Conservation (phyloP, 2,888 invertebrate genomes). For the Unio delphinus region DNA sequence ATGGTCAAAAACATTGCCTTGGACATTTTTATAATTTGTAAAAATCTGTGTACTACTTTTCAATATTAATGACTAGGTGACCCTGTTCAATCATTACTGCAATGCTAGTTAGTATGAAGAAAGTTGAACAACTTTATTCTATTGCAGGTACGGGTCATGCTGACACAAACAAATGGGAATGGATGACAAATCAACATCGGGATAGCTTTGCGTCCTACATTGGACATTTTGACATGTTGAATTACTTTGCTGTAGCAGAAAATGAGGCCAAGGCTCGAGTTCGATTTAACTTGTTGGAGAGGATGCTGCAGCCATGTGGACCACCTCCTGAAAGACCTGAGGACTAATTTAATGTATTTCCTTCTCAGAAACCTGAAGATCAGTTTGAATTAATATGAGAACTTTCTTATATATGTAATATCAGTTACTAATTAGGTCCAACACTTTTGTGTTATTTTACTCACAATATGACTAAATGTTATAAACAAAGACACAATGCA, state of each 20-base stretch:
- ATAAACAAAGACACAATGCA: too few species aligned
- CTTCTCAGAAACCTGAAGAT: conserved; percentile 8
- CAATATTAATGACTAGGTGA: too few species aligned
- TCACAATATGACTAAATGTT: too few species aligned
- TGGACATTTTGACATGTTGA: conserved; percentile 95
- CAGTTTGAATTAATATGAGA: too few species aligned
- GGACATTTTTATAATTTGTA: too few species aligned
- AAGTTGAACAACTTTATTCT: too few species aligned
- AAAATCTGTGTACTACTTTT: too few species aligned
- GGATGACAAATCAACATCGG: conserved; percentile 97
- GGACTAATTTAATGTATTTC: conserved; percentile 73
- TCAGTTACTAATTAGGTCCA: too few species aligned
- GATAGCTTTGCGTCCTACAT: conserved; percentile 96
- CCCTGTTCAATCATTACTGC: too few species aligned
- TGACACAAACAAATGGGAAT: conserved; percentile 96
- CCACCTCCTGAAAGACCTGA: conserved; percentile 98
- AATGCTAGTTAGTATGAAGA: too few species aligned
- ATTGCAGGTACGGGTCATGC: conserved; percentile 90
- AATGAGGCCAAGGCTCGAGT: conserved; percentile 97
- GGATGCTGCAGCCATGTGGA: conserved; percentile 98
- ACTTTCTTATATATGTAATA: not conserved
- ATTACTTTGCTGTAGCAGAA: conserved; percentile 94
- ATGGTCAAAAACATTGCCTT: too few species aligned
- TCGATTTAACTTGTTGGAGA: conserved; percentile 94
- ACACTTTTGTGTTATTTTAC: too few species aligned